Percentiles rank a stretch among this genome's conserved stretches.
phyloP scores from a whole-genome alignment of 1,140 invertebrate genomes.

The Epicauta chinensis region DNA sequence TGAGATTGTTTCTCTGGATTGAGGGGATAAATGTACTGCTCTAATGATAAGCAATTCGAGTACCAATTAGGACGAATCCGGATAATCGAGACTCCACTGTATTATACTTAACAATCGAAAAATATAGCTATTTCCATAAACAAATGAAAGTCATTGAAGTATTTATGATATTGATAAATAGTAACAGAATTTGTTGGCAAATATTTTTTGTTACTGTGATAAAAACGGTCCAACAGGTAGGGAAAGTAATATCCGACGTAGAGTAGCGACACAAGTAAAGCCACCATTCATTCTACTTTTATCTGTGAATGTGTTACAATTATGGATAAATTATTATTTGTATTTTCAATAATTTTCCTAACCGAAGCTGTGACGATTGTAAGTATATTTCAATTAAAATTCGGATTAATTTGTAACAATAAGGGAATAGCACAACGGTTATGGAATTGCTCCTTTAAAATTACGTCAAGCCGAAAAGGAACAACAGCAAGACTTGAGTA shows the following conservation, averaged over 20 bases:
- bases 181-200: too few relatives aligned
- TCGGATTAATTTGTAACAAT: neutral
- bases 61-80: too few relatives aligned
- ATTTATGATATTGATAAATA: too few relatives aligned
- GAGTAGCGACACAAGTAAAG: slow-evolving; percentile 1
- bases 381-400: slow-evolving; percentile 5
- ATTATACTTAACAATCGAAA: too few relatives aligned
- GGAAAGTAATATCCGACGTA: slow-evolving; percentile 16
- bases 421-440: slow-evolving; percentile 1
- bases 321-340: slow-evolving; percentile 14
- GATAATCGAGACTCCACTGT: too few relatives aligned
- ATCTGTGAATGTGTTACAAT: slow-evolving; percentile 5
- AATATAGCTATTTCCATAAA: too few relatives aligned
- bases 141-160: too few relatives aligned
- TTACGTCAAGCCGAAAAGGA: slow-evolving; percentile 41
- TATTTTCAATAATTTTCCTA: slow-evolving; percentile 1
- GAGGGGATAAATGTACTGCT: too few relatives aligned
- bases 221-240: slow-evolving; percentile 12
- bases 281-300: slow-evolving; percentile 2
- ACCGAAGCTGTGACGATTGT: slow-evolving; percentile 2
- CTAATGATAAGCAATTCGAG: too few relatives aligned
- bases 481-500: slow-evolving; percentile 66
- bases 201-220: neutral
- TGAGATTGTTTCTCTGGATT: too few relatives aligned
- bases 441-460: slow-evolving; percentile 17